Evolutionary conservation across 2,888 invertebrate species (phyloP), one percentile per base, ranked within the genome.

Genomic region (Rhingia campestris): DNA sequence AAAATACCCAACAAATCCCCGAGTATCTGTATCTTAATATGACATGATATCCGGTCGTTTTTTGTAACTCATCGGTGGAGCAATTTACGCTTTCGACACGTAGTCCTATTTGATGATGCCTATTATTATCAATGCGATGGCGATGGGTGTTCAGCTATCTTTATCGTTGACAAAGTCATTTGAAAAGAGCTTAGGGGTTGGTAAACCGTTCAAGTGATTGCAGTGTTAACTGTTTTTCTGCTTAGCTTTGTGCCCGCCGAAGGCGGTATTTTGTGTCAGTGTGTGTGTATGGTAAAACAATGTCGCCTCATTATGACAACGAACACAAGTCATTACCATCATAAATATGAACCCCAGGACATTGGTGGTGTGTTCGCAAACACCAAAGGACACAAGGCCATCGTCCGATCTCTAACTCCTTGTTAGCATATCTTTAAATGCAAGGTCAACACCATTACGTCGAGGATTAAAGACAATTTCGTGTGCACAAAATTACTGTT

Each of bases 391-490:
- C 32, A 32, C 30, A 32, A n/a, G 5, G 6, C 53, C 33, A 12
- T 6, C 53, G 4, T 7, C 12, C 53, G 39, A 56, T 56, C 39
- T 56, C 37, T 56, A 39, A 39, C 56, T 10, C 22, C 56, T 56
- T 22, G 37, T 22, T 41, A 41, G 30, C 58, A 37, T n/a, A 30
- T 10, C 22, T 37, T 14, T 54, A 14, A 6, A 41, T 39, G 39
- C 53, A 33, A 66, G 39, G 66, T 66, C 67, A 67, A 45, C n/a
- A 53, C 53, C 32, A 53, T 41, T 53, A 41, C 12, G 0, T 41
- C 41, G 10, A 9, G 51, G 61, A 59, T 72, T 61, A 61, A 72
- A 61, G 33, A 33, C 43, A 12, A 10, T 12, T 66, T 53, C 43
- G 54, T 66, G 35, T 56, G 22, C 22, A 2, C 12, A 37, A 37